Evolutionary conservation across 2,888 invertebrate genomes (phyloP), one percentile per base, ranked within the genome.

Genomic region (Pelosia muscerda): DNA sequence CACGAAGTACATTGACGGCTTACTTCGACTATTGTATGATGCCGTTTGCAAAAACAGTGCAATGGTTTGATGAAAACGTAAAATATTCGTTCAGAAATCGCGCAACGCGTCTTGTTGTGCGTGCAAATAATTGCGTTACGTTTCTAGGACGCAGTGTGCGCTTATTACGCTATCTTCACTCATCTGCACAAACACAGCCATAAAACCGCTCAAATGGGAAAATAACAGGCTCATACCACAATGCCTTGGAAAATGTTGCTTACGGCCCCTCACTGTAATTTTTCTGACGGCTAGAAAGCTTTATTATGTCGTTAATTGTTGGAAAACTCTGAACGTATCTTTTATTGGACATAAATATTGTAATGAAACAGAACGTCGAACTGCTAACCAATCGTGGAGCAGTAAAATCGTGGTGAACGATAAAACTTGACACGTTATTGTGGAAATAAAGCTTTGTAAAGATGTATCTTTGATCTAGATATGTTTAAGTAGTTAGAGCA

Each of bases 141-240:
- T 92, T 93, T 94, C 92, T 93, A 93, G 93, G 86, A 89, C 90
- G 86, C 88, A 88, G 87, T 88, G 84, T 87, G 90, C 86, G 85
- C 88, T 85, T 86, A 87, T 88, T 89, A 90, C 84, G 80, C 85
- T 94, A 94, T 94, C 93, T 88, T 84, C 76, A 78, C 81, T 84
- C 91, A 94, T 94, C 94, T 90, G 86, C 84, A 85, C 90, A 86
- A 88, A 89, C 84, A 86, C 84, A 84, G 89, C 87, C 87, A 93
- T 94, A 94, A 93, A 94, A 92, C 88, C 90, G 86, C 87, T 93
- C 91, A 92, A 93, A 94, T 94, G 94, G 90, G 94, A 94, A 94
- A 95, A 94, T 94, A 93, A 93, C 94, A 93, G 93, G 90, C 89
- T 92, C 92, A 86, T 86, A 85, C 86, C 80, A 93, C 94, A 93